Percentiles rank a stretch among this genome's conserved stretches.
Conservation (phyloP, 2,797 vertebrate genomes). For the Remorina albescens region DNA sequence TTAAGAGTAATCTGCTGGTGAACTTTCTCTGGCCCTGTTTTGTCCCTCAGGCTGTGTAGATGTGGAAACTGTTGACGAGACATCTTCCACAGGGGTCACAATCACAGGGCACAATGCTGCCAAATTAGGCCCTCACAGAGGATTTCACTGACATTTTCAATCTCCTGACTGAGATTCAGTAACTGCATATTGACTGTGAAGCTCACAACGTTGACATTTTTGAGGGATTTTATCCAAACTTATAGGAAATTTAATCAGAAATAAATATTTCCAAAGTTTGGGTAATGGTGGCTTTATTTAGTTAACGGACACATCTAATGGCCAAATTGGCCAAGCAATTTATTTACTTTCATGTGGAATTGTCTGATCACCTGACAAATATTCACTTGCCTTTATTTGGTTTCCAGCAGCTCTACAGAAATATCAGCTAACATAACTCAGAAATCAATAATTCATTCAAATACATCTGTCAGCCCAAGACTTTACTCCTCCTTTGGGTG, state of each 20-base stretch:
- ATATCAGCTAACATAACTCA: no score
- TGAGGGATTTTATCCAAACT: background rate
- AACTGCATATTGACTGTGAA: constrained; percentile 14
- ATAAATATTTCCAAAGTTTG: background rate
- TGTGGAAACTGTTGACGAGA: constrained; percentile 53
- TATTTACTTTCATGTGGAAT: background rate
- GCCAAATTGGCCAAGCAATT: no score
- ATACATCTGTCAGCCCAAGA: background rate
- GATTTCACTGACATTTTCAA: constrained; percentile 26
- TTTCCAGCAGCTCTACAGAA: background rate
- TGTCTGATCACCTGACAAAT: background rate
- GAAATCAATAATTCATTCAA: background rate
- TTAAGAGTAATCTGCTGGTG: constrained; percentile 55
- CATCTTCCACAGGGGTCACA: constrained; percentile 24
- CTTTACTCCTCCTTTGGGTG: background rate
- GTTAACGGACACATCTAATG: background rate
- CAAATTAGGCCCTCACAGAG: constrained; percentile 13
- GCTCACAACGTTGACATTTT: background rate
- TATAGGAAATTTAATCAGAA: background rate
- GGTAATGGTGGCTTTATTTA: background rate
- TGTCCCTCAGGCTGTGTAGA: constrained; percentile 43
- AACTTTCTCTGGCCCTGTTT: constrained; percentile 41
- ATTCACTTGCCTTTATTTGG: background rate
- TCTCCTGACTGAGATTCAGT: background rate
- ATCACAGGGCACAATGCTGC: constrained; percentile 25